Evolutionary conservation across 1,140 invertebrate species (phyloP).

Genomic region (Piezodorus guildinii): DNA sequence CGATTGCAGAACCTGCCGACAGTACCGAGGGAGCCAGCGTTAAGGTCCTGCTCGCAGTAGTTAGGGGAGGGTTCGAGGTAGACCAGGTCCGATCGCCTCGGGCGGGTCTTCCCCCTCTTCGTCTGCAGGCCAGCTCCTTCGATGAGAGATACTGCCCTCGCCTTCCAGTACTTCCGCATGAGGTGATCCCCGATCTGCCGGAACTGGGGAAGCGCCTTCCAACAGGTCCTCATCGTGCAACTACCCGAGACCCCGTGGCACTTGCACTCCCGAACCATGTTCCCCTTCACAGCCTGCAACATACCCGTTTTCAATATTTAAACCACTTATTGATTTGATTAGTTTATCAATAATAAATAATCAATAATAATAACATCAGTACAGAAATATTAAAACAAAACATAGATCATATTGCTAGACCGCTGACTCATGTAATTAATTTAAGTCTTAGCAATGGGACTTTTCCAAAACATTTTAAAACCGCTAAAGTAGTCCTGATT

Average conservation of each 20-base stretch:
- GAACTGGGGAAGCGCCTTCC: conserved; percentile 80
- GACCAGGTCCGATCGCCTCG: conserved; percentile 76
- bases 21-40: conserved; percentile 70
- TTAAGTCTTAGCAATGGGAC: no score
- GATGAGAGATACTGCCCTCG: conserved; percentile 48
- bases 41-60: conserved; percentile 71
- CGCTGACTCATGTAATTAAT: no score
- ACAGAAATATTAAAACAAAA: no score
- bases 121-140: background rate
- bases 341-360: no score
- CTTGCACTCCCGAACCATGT: conserved; percentile 78
- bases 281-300: conserved; percentile 69
- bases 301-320: conserved; percentile 15
- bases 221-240: conserved; percentile 89
- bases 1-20: conserved; percentile 72
- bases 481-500: no score
- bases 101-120: conserved; percentile 31
- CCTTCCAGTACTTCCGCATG: conserved; percentile 70
- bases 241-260: conserved; percentile 94
- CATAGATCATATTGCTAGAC: no score
- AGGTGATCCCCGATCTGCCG: conserved; percentile 68
- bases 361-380: no score
- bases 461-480: no score
- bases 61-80: conserved; percentile 82
- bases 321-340: no score